Base-by-base conservation (phyloP, 2,797 vertebrate species). In the Tadarida brasiliensis region DNA sequence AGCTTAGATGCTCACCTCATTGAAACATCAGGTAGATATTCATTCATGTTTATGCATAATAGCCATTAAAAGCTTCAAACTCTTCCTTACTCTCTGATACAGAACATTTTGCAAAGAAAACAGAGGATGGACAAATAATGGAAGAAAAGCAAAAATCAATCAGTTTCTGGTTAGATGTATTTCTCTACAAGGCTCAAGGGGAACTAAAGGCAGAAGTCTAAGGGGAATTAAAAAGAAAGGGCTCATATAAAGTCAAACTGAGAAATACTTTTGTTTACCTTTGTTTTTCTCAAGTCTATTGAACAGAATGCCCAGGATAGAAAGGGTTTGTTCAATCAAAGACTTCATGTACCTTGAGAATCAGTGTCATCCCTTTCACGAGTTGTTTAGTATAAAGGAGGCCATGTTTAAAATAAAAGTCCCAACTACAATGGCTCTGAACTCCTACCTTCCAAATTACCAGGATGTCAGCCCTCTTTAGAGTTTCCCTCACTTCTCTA, bases 361-460 rank as follows among this genome's bases (percentile, higher is more conserved):
- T 63, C 30, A 86, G 24, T 57, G 24, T 82, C 83, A 63, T 47
- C 33, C 47, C 14, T 74, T 96, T 90, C 84, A 83, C 61, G 20
- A 94, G 63, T 83, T 68, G 91, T 93, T 19, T 7, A 84, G 10
- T 87, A 67, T 89, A 93, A 95, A 95, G 22, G 80, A 96, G 26
- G 71, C 76, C 49, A 44, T 73, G 90, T 92, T 94, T 93, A 91
- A 97, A 95, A 93, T 80, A 87, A 89, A 95, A 91, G 35, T 44
- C 12, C 26, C 70, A 84, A 67, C 30, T 73, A 87, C 87, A 95
- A 71, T 35, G 67, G 16, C 77, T 90, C 67, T 68, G 65, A 82
- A 59, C 16, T 24, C 82, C 33, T 22, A 71, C 51, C 80, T 91
- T 90, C 59, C 49, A 71, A 87, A 84, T 87, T 90, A 87, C n/a